Evolutionary conservation across 2,113 vertebrate species (phyloP).

Genomic region (Todiramphus saurophagus): DNA sequence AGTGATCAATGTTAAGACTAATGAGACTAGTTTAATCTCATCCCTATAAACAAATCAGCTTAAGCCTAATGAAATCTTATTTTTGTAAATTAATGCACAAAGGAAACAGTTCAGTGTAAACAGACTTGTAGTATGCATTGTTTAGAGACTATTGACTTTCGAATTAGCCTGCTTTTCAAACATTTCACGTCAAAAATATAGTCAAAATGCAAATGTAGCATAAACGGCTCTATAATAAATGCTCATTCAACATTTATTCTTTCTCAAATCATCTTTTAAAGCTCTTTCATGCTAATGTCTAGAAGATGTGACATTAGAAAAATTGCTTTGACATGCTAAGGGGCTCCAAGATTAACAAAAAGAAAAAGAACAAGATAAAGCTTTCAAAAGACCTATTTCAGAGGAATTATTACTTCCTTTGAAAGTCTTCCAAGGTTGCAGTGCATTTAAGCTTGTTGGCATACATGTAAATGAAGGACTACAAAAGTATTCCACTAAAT

Average conservation of each 20-base stretch:
- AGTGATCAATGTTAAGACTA: not conserved
- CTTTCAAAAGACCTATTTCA: slow-evolving; percentile 97
- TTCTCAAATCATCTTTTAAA: slow-evolving; percentile 91
- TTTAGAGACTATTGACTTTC: slow-evolving; percentile 75
- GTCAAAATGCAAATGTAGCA: slow-evolving; percentile 81
- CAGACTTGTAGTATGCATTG: slow-evolving; percentile 65
- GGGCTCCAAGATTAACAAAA: slow-evolving; percentile 95
- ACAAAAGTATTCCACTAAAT: slow-evolving; percentile 86
- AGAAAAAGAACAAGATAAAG: slow-evolving; percentile 98
- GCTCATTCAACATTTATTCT: slow-evolving; percentile 87
- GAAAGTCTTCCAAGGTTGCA: slow-evolving; percentile 98
- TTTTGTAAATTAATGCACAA: slow-evolving; percentile 65
- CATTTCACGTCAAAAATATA: slow-evolving; percentile 69
- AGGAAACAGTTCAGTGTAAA: slow-evolving; percentile 70
- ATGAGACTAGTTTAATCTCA: slow-evolving; percentile 55
- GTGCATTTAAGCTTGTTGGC: slow-evolving; percentile 97
- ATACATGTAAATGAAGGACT: slow-evolving; percentile 97
- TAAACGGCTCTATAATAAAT: slow-evolving; percentile 82
- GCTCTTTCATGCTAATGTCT: slow-evolving; percentile 96
- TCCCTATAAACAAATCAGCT: slow-evolving; percentile 60
- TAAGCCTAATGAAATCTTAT: slow-evolving; percentile 67
- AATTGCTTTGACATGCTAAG: slow-evolving; percentile 98
- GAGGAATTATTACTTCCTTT: slow-evolving; percentile 98
- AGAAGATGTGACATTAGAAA: slow-evolving; percentile 98
- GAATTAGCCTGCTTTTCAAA: slow-evolving; percentile 76